Evolutionary conservation across 2,888 invertebrate species (phyloP), one percentile per base, ranked within the genome.

Genomic region (Leucozona laternaria): DNA sequence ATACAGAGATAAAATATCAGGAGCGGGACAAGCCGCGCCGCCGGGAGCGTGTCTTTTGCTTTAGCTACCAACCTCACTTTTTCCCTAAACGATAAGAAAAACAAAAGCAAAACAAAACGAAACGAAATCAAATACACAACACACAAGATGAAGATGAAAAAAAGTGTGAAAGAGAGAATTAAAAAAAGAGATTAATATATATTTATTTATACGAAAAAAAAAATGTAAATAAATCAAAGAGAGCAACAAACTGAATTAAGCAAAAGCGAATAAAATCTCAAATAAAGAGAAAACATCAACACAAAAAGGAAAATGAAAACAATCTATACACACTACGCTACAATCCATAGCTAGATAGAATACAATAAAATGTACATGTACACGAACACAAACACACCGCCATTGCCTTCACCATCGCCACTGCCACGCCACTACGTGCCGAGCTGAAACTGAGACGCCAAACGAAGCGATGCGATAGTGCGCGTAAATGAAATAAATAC

Each of bases 401-500:
- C 28, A n/a, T n/a, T n/a, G n/a, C n/a, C n/a, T n/a, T n/a, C n/a
- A n/a, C n/a, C n/a, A n/a, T n/a, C n/a, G n/a, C n/a, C 20, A 4
- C 48, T 5, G 11, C 48, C 20, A 11, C 20, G 15, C 20, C 22
- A 4, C 22, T 13, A 11, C 5, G 3, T 20, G 4, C 2, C 13
- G 15, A 53, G 50, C 22, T 34, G 45, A 71, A 62, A 71, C 71
- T 58, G 57, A 55, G 60, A 70, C 70, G 68, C 70, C 62, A 50
- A 82, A 73, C 78, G 68, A 68, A 66, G 25, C 81, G 81, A 70
- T 85, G 53, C 53, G 80, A 85, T 85, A 77, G 76, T 85, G 80
- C 84, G 76, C 80, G 81, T 81, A 85, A 85, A 77, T 77, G 72
- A 70, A 81, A 85, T 85, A 85, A 80, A 85, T 81, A 81, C 68